Percentiles rank a stretch among this genome's conserved stretches.
Evolutionary conservation across 1,140 invertebrate genomes (phyloP).

Genomic region (Papilio xuthus): DNA sequence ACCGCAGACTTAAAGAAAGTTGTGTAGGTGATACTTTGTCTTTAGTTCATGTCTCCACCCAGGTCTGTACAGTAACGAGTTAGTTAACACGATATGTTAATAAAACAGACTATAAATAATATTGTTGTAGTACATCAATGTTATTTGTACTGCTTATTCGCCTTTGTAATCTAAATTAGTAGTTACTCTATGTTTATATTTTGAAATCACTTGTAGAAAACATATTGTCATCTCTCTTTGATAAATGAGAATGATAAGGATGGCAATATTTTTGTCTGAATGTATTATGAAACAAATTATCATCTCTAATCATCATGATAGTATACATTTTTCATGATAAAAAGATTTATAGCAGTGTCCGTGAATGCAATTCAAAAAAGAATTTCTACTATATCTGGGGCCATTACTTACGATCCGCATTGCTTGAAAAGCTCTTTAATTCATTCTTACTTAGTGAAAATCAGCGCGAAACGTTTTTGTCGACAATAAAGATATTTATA

Average conservation of each 20-base stretch:
- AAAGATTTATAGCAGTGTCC: not conserved
- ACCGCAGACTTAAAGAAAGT: constrained; percentile 24
- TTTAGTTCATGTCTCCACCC: constrained; percentile 27
- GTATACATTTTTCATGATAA: not conserved
- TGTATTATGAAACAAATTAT: not conserved
- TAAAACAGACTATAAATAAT: too few relatives aligned
- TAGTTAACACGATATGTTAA: constrained; percentile 22
- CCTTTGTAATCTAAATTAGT: too few relatives aligned
- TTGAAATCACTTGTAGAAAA: too few relatives aligned
- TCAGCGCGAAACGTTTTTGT: constrained; percentile 11
- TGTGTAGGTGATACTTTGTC: constrained; percentile 30
- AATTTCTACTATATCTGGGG: constrained; percentile 20
- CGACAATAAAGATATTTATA: constrained; percentile 4
- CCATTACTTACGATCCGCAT: constrained; percentile 16
- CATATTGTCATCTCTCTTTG: not conserved
- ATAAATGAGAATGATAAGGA: not conserved
- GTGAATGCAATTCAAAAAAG: constrained; percentile 17
- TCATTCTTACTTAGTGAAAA: constrained; percentile 19
- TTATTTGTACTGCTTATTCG: too few relatives aligned
- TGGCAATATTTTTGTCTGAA: not conserved
- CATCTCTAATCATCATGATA: not conserved
- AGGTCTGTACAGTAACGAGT: not conserved
- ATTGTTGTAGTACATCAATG: not conserved
- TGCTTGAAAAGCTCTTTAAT: constrained; percentile 28
- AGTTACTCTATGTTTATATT: too few relatives aligned